Evolutionary conservation across 2,797 vertebrate genomes (phyloP), one percentile per base, ranked within the genome.

Genomic region (Phataginus tricuspis): DNA sequence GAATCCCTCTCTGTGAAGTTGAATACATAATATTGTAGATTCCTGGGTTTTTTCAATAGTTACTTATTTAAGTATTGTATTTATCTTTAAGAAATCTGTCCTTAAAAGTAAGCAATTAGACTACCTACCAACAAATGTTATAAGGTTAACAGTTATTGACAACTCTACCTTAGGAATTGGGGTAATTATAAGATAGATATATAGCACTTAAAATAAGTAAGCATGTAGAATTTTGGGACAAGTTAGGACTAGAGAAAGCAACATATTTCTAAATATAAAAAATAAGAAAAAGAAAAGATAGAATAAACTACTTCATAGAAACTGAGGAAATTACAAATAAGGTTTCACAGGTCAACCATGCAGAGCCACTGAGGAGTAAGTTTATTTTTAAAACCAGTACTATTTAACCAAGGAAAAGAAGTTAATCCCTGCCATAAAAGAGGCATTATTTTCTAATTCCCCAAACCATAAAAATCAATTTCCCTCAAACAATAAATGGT

Each of bases 1-100:
- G 97, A 98, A 98, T 98, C 98, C 6, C 1, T 95, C 88, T 97
- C 87, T 94, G 88, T 87, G 98, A 98, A 98, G 98, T 94, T 91
- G 69, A 27, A 90, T 94, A 86, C 0, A 27, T 68, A 51, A 49
- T 95, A 78, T 93, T 97, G 49, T 31, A 94, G 94, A 97, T 79
- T 96, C 3, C 16, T 69, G 21, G 3, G 5, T 59, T 49, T 45
- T 83, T 74, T n/a, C 5, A 89, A 34, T 9, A 77, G 12, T 53
- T 37, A 37, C 10, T 87, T 64, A 55, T 25, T 74, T 12, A 83
- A 53, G 74, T 27, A 15, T 42, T 39, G 3, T 27, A 15, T 16
- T 80, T 85, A 63, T n/a, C 14, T 90, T 77, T 85, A 68, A 90
- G 77, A 74, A 88, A 77, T 61, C 31, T 90, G 55, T 85, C 57